Evolutionary conservation across 2,888 invertebrate species (phyloP).

Genomic region (Phyllotreta cruciferae): DNA sequence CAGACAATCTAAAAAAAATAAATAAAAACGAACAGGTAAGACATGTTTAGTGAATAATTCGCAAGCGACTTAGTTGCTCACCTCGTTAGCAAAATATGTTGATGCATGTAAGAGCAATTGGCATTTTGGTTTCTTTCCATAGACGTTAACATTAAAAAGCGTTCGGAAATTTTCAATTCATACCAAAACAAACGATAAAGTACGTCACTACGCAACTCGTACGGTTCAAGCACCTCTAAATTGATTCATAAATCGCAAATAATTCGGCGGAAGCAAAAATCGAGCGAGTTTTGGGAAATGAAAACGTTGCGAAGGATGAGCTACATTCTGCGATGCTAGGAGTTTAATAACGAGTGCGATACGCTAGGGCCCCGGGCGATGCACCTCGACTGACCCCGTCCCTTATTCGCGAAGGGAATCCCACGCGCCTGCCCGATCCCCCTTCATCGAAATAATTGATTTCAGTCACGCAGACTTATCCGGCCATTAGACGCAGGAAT

Average conservation of each 20-base stretch:
- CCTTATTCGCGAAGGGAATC: neutral
- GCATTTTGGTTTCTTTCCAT: constrained; percentile 54
- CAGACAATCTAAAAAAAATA: constrained; percentile 49
- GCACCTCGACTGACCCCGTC: neutral
- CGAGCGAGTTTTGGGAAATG: constrained; percentile 20
- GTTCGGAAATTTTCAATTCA: constrained; percentile 36
- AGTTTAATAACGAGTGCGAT: too few relatives aligned
- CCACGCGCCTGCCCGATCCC: constrained; percentile 15
- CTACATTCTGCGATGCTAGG: too few relatives aligned
- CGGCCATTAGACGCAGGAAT: neutral
- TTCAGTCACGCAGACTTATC: constrained; percentile 7
- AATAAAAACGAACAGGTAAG: constrained; percentile 7
- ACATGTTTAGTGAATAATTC: neutral
- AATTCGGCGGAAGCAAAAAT: constrained; percentile 18
- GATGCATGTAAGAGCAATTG: constrained; percentile 58
- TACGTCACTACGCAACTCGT: constrained; percentile 41
- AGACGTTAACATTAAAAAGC: constrained; percentile 50
- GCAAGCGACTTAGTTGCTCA: constrained; percentile 37
- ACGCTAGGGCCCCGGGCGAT: neutral
- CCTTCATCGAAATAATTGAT: constrained; percentile 34
- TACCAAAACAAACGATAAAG: constrained; percentile 44
- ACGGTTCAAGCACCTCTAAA: constrained; percentile 30
- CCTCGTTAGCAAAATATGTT: constrained; percentile 60
- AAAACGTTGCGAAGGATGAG: neutral
- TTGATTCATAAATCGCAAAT: constrained; percentile 16